Conservation (phyloP, 2,888 invertebrate genomes). For the Isoperla grammatica region DNA sequence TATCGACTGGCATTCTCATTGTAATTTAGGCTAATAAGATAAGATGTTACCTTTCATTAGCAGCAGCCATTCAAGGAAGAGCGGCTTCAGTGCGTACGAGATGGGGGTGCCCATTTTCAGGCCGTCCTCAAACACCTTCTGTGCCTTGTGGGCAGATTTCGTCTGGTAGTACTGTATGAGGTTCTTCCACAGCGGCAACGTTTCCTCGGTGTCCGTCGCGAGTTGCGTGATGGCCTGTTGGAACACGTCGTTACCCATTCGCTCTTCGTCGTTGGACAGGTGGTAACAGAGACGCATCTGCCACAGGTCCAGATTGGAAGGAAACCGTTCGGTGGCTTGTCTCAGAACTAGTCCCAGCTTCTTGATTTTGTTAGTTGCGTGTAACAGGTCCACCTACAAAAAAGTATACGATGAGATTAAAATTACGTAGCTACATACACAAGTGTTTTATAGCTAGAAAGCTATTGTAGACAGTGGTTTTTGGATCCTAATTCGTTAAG, state of each 20-base stretch:
- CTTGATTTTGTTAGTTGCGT: slow-evolving; percentile 27
- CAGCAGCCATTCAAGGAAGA: slow-evolving; percentile 55
- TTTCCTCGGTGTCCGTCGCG: slow-evolving; percentile 24
- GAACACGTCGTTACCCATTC: slow-evolving; percentile 36
- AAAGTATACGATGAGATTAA: too few relatives aligned
- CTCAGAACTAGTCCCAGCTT: slow-evolving; percentile 40
- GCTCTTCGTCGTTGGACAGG: slow-evolving; percentile 43
- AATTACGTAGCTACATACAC: too few relatives aligned
- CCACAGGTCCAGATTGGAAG: slow-evolving; percentile 49
- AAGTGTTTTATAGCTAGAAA: too few relatives aligned
- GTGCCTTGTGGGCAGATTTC: slow-evolving; percentile 24
- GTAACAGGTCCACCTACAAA: slow-evolving; percentile 27
- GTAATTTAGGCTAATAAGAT: too few relatives aligned
- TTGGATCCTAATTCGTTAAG: too few relatives aligned
- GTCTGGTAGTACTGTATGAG: slow-evolving; percentile 30
- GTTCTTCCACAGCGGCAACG: slow-evolving; percentile 47
- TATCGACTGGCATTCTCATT: too few relatives aligned
- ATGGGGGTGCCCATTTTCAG: slow-evolving; percentile 46
- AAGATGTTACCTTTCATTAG: slow-evolving; percentile 40
- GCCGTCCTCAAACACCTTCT: slow-evolving; percentile 29
- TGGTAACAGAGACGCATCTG: slow-evolving; percentile 47
- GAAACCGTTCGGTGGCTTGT: slow-evolving; percentile 45
- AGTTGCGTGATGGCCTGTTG: slow-evolving; percentile 25
- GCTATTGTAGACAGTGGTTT: too few relatives aligned
- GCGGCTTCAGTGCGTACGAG: slow-evolving; percentile 52